These are phyloP conservation scores for Buceros bicornis DNA, from an alignment of 2,797 vertebrate genomes.

Conservation along the genomic window DNA sequence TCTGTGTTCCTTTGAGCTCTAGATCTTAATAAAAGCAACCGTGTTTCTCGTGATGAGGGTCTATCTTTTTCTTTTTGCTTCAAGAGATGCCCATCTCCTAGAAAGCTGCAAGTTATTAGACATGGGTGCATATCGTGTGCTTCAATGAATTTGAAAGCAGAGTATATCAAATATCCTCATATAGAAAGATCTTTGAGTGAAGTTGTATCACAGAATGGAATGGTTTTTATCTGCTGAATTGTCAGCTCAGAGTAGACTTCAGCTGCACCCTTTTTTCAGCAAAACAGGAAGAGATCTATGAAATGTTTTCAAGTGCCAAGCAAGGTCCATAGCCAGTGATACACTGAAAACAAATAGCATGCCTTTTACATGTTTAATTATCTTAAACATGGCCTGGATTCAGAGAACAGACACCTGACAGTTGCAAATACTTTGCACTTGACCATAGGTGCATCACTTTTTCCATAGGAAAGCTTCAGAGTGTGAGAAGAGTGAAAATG, in stretches of 20 bases:
- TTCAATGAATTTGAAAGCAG: slow-evolving; percentile 64
- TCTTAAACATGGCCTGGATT: slow-evolving; percentile 18
- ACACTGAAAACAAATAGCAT: background rate
- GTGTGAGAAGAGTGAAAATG: background rate
- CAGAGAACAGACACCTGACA: background rate
- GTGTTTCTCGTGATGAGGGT: slow-evolving; percentile 37
- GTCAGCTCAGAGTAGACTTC: slow-evolving; percentile 34
- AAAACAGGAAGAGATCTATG: slow-evolving; percentile 35
- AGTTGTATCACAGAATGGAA: background rate
- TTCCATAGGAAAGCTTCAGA: background rate
- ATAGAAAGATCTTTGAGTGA: slow-evolving; percentile 48
- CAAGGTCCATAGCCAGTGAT: background rate
- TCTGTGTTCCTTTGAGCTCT: slow-evolving; percentile 38
- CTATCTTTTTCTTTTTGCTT: slow-evolving; percentile 61
- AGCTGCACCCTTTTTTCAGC: slow-evolving; percentile 27
- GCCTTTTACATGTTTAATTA: background rate
- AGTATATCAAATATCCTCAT: slow-evolving; percentile 42
- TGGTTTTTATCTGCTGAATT: slow-evolving; percentile 50
- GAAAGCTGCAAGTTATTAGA: slow-evolving; percentile 55
- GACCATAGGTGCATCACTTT: background rate
- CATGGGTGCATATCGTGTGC: slow-evolving; percentile 31
- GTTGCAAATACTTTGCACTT: slow-evolving; percentile 23
- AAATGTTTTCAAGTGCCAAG: slow-evolving; percentile 27
- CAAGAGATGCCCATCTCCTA: slow-evolving; percentile 33
- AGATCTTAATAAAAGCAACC: slow-evolving; percentile 35